phyloP scores from a whole-genome alignment of 2,113 vertebrate genomes.

The Cygnus buccinator region DNA sequence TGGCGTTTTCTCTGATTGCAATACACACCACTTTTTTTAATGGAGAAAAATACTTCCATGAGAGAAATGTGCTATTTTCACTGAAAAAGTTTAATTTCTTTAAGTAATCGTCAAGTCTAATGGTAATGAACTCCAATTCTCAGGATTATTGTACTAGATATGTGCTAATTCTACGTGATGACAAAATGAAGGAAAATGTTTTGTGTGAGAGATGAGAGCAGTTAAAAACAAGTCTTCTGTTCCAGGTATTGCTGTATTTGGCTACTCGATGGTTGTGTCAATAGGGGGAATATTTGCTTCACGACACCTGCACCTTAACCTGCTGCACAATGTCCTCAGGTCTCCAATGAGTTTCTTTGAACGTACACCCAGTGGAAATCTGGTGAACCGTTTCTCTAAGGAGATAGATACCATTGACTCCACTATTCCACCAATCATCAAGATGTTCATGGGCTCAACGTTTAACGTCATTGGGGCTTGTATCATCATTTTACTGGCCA shows the following conservation, averaged over 20 bases:
- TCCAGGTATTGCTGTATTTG: constrained; percentile 87
- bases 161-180: neutral
- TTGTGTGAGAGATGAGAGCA: neutral
- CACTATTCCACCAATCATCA: constrained; percentile 89
- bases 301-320: constrained; percentile 84
- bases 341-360: constrained; percentile 96
- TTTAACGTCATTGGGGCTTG: constrained; percentile 89
- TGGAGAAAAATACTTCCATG: neutral
- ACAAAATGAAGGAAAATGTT: neutral
- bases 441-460: constrained; percentile 95
- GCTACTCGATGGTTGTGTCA: constrained; percentile 91
- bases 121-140: neutral
- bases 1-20: neutral
- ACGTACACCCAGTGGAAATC: constrained; percentile 93
- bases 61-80: neutral
- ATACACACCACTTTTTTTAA: neutral
- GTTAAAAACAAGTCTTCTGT: neutral
- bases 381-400: constrained; percentile 96
- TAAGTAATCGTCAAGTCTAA: neutral
- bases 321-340: constrained; percentile 89
- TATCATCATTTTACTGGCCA: constrained; percentile 89
- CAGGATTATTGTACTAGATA: neutral
- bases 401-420: constrained; percentile 96
- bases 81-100: neutral
- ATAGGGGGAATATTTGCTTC: constrained; percentile 92